Evolutionary conservation across 30 jellyfish, hydroid and myxozoan species (phyloP), one percentile per base, ranked within the genome.

Genomic region (Catostylus mosaicus): DNA sequence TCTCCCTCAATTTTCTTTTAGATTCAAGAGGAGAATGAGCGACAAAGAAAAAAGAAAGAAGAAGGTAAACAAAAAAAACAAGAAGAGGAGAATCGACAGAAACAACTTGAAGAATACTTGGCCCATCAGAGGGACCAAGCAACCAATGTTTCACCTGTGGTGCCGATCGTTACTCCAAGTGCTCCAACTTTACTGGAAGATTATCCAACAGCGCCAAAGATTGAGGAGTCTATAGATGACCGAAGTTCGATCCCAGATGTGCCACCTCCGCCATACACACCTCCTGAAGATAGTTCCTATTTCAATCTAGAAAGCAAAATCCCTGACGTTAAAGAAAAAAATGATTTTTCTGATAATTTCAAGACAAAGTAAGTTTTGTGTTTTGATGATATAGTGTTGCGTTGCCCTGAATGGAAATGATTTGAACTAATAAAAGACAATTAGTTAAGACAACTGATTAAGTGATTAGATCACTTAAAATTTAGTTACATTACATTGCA

Each of bases 191-290:
- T 87, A 34, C 82, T 77, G 33, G 83, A 64, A 3, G 87, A 79
- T 62, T 71, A 68, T 64, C 92, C 92, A 11, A n/a, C 83, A 10
- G 88, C 94, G 16, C 88, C 94, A 1, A 67, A 61, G 32, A 31
- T 50, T 37, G 18, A 51, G 24, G 88, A 84, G 2, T 1, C 37
- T 6, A 66, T 14, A 0, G 1, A 30, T 12, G 74, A 27, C 37
- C 68, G 38, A 33, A 32, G 61, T 4, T 76, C 78, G 8, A 32
- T 69, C 4, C 85, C 84, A 1, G 80, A 65, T 30, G 77, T 40
- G 1, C 86, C 83, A 66, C 88, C 88, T 0, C 88, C 94, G 3
- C 83, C 94, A n/a, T 72, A 74, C 40, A 38, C 94, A 8, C 59
- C 67, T 24, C 48, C 85, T 5, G 63, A 63, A 3, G 57, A 1